Base-by-base conservation (phyloP, 2,888 invertebrate genomes). In the Onchidella celtica region DNA sequence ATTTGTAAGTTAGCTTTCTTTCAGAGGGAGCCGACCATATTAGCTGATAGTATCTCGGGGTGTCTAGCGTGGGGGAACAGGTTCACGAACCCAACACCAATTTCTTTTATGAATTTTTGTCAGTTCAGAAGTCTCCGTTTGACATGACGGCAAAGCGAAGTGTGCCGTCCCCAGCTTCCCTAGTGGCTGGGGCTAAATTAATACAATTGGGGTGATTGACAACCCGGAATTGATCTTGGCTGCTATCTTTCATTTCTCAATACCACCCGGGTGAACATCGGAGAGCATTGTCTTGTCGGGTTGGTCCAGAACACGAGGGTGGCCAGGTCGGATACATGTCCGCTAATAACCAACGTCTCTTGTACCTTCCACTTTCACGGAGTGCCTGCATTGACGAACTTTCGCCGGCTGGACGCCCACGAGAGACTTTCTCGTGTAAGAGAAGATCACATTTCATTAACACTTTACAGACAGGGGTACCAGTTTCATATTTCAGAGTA, bases 71-170 rank as follows among this genome's bases (percentile, higher is more conserved):
- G 34, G 4, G n/a, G 11, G 1, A 40, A 11, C 55, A 3, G 68
- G 77, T 77, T 77, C 77, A 36, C 24, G 77, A 77, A 77, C 77
- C 32, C 32, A 34, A 27, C 34, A 77, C 11, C 77, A 77, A 77
- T 77, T 77, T 77, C 77, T 77, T 77, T 77, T 77, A 77, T 77
- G 77, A 77, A 68, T 32, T 77, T 66, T 66, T 68, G 77, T 47
- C 77, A 57, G 68, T 47, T 36, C 29, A 0, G 24, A 4, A 55
- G 68, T 65, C 68, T 66, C 24, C 2, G 17, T 55, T 68, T 77
- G 77, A 77, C 77, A 47, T 34, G 77, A 36, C 32, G 32, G 29
- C 66, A 34, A 77, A 47, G n/a, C 40, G 14, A 36, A 29, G 29
- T 11, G 32, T 38, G 68, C 36, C 74, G 4, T 21, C 21, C 11